Conservation (phyloP, 2,888 invertebrate genomes). For the Phorcus lineatus region DNA sequence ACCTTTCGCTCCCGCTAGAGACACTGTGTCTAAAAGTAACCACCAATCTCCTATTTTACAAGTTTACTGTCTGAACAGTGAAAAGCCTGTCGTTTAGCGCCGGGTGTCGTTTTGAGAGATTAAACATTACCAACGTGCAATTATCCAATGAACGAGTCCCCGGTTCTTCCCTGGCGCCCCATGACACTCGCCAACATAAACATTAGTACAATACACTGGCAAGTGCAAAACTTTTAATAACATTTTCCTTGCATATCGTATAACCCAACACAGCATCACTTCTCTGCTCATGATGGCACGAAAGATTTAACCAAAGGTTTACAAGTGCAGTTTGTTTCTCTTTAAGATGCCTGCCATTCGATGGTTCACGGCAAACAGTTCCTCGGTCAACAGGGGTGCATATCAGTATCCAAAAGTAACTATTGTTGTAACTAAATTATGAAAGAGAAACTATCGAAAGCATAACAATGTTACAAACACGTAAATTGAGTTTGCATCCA, state of each 20-base stretch:
- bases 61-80: constrained; percentile 19
- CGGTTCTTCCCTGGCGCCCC: not conserved
- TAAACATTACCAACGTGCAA: constrained; percentile 17
- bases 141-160: not conserved
- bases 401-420: not conserved
- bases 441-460: too few species aligned
- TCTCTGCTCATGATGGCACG: not conserved
- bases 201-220: not conserved
- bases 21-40: constrained; percentile 34
- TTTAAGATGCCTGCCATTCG: not conserved
- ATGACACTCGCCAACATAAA: not conserved
- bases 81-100: constrained; percentile 21
- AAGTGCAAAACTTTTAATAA: constrained; percentile 10
- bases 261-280: not conserved
- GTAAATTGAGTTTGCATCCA: too few species aligned
- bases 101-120: not conserved
- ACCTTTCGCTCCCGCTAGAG: constrained; percentile 20
- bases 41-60: constrained; percentile 21
- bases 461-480: too few species aligned
- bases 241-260: constrained; percentile 11
- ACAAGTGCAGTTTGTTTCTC: not conserved
- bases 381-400: not conserved
- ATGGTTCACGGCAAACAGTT: not conserved
- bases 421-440: constrained; percentile 1
- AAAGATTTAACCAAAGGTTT: not conserved